These are phyloP conservation scores for Diadegma fenestrale DNA, from an alignment of 2,888 invertebrate genomes.

Conservation along the genomic window DNA sequence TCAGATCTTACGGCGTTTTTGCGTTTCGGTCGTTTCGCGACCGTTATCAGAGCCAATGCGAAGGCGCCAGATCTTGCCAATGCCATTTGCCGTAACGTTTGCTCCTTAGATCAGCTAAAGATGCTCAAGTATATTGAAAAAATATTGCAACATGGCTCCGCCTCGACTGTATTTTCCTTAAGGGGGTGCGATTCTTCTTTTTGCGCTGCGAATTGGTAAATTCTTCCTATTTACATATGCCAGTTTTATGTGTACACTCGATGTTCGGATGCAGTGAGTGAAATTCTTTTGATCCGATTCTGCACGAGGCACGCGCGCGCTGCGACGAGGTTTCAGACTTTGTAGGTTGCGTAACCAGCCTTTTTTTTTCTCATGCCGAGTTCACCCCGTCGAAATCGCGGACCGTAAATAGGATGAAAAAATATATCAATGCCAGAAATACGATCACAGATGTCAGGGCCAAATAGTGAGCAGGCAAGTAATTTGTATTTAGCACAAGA, in stretches of 20 bases:
- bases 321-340: not conserved
- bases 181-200: not conserved
- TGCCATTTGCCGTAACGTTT: slow-evolving; percentile 35
- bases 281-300: slow-evolving; percentile 52
- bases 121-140: slow-evolving; percentile 7
- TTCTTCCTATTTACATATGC: not conserved
- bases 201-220: slow-evolving; percentile 5
- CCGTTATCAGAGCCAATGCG: slow-evolving; percentile 21
- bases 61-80: slow-evolving; percentile 38
- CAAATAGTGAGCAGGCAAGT: slow-evolving; percentile 49
- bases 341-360: slow-evolving; percentile 39
- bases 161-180: not conserved
- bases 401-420: slow-evolving; percentile 3
- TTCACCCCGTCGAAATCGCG: slow-evolving; percentile 41
- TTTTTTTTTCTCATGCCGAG: slow-evolving; percentile 45
- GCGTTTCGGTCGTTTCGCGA: slow-evolving; percentile 1
- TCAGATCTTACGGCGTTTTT: not conserved
- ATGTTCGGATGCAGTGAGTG: slow-evolving; percentile 10
- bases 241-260: not conserved
- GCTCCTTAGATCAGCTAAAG: slow-evolving; percentile 1
- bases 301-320: slow-evolving; percentile 7
- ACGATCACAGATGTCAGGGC: not conserved
- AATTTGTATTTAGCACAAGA: slow-evolving; percentile 71
- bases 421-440: slow-evolving; percentile 17
- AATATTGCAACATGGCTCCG: slow-evolving; percentile 12